Evolutionary conservation across 2,888 invertebrate species (phyloP).

Genomic region (Torymus auratus): DNA sequence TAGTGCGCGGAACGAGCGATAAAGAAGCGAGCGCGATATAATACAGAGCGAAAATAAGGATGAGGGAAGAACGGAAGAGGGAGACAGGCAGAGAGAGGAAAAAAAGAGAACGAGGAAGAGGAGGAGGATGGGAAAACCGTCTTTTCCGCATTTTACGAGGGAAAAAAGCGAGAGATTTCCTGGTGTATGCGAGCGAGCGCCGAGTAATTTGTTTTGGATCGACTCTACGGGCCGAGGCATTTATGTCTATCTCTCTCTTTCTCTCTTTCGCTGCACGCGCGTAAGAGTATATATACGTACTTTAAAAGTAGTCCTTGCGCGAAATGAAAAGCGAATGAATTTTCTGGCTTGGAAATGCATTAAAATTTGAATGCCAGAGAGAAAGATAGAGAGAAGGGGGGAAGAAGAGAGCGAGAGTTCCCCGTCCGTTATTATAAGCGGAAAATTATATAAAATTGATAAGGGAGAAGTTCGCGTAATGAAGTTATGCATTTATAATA

Average conservation of each 20-base stretch:
- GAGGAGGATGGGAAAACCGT: slow-evolving; percentile 20
- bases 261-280: background rate
- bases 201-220: slow-evolving; percentile 44
- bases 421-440: background rate
- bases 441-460: background rate
- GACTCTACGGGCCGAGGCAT: background rate
- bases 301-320: background rate
- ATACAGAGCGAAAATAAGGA: background rate
- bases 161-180: slow-evolving; percentile 28
- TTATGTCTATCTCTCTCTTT: too few relatives aligned
- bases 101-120: slow-evolving; percentile 6
- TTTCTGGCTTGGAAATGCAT: slow-evolving; percentile 32
- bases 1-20: too few relatives aligned
- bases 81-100: background rate
- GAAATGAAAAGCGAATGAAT: slow-evolving; percentile 38
- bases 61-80: background rate
- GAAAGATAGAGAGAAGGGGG: background rate
- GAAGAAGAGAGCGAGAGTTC: background rate
- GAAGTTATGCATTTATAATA: too few relatives aligned
- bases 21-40: background rate
- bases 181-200: slow-evolving; percentile 8
- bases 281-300: background rate
- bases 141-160: slow-evolving; percentile 36
- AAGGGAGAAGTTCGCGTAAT: too few relatives aligned
- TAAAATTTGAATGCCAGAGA: slow-evolving; percentile 28